phyloP scores from a whole-genome alignment of 2,888 invertebrate genomes.

The Drosophila falleni region DNA sequence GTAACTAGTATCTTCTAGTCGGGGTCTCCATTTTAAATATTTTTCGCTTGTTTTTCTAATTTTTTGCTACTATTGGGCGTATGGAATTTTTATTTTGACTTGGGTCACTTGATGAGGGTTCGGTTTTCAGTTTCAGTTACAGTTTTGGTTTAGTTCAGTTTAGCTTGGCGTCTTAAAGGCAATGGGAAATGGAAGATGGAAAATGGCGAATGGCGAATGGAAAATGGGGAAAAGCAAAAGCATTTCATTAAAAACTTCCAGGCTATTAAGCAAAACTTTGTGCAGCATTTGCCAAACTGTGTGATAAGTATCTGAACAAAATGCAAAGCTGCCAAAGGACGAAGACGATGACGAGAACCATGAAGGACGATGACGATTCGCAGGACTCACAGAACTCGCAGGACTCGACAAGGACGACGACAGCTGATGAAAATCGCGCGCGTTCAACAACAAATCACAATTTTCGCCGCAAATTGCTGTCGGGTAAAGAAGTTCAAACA shows the following conservation, averaged over 20 bases:
- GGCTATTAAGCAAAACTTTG: constrained; percentile 81
- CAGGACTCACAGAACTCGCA: constrained; percentile 24
- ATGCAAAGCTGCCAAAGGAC: constrained; percentile 80
- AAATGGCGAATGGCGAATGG: constrained; percentile 18
- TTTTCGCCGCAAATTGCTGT: constrained; percentile 81
- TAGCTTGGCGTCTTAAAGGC: constrained; percentile 38
- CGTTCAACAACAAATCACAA: constrained; percentile 77
- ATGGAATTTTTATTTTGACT: constrained; percentile 47
- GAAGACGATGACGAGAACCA: constrained; percentile 9
- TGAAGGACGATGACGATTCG: constrained; percentile 33
- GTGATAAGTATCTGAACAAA: constrained; percentile 81
- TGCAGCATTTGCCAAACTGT: constrained; percentile 82
- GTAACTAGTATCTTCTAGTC: not conserved
- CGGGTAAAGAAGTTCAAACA: constrained; percentile 75
- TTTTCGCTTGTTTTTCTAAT: not conserved
- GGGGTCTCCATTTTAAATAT: not conserved
- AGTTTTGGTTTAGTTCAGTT: constrained; percentile 26
- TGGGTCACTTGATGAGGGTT: constrained; percentile 64
- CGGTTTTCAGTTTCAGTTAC: constrained; percentile 15
- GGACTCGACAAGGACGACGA: constrained; percentile 47
- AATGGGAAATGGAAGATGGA: constrained; percentile 2
- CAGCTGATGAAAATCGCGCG: constrained; percentile 80
- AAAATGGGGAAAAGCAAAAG: constrained; percentile 58
- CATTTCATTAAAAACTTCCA: constrained; percentile 81
- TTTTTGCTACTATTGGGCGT: constrained; percentile 17